phyloP scores from a whole-genome alignment of 2,888 invertebrate genomes.

The Formica aserva region DNA sequence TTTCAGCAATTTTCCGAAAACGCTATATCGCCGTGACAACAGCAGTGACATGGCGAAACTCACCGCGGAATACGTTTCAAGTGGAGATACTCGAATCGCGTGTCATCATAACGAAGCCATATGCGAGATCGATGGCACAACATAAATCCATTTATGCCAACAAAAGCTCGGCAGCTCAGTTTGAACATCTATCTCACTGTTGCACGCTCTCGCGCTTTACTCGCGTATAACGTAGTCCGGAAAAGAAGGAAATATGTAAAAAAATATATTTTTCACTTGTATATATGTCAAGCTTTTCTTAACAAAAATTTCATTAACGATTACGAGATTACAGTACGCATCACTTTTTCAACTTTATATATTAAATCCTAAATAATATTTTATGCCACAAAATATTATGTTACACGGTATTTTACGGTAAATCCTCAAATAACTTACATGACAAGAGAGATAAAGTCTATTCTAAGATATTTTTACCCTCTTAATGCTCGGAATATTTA shows the following conservation, averaged over 20 bases:
- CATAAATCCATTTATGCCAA: constrained; percentile 56
- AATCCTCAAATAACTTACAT: neutral
- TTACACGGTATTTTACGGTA: neutral
- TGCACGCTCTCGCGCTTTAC: constrained; percentile 39
- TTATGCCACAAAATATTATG: neutral
- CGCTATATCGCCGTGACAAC: constrained; percentile 54
- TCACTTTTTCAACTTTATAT: neutral
- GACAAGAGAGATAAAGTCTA: neutral
- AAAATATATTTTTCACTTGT: constrained; percentile 36
- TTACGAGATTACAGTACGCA: neutral
- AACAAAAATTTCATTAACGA: constrained; percentile 17
- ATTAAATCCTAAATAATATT: neutral
- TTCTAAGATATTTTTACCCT: neutral
- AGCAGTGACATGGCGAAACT: constrained; percentile 51
- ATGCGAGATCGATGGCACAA: constrained; percentile 55
- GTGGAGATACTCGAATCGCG: constrained; percentile 57
- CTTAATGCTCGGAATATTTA: neutral
- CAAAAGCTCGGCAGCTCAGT: constrained; percentile 53
- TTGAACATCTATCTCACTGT: constrained; percentile 51
- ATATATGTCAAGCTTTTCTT: constrained; percentile 21
- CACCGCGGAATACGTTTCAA: constrained; percentile 55
- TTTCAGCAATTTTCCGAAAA: constrained; percentile 56
- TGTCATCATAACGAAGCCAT: constrained; percentile 57
- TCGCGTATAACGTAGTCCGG: constrained; percentile 8
- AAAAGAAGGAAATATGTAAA: constrained; percentile 39